Evolutionary conservation across 2,888 invertebrate species (phyloP).

Genomic region (Helicoverpa assulta): DNA sequence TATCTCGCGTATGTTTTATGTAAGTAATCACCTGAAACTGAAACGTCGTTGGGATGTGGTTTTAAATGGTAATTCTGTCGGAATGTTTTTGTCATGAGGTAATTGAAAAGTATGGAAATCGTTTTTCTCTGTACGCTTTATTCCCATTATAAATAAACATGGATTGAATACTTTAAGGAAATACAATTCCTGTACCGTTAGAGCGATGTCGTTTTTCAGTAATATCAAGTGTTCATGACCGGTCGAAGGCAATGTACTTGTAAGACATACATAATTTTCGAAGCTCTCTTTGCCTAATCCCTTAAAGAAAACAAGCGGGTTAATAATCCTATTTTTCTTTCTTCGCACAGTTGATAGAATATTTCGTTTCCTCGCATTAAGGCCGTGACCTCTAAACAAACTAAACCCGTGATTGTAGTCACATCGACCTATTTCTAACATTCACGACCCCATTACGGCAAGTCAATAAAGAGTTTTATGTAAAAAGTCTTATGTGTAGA

Average conservation of each 20-base stretch:
- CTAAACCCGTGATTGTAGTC: conserved; percentile 34
- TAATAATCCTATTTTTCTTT: not conserved
- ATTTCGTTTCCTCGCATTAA: conserved; percentile 25
- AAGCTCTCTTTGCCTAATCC: not conserved
- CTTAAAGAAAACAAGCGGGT: not conserved
- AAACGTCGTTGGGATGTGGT: conserved; percentile 15
- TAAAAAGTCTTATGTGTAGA: conserved; percentile 20
- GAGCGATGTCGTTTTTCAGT: too few species aligned
- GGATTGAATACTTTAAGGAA: too few species aligned
- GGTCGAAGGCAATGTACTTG: too few species aligned
- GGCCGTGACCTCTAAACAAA: conserved; percentile 46
- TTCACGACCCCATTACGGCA: conserved; percentile 39
- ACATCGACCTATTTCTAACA: conserved; percentile 48
- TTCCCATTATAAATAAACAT: not conserved
- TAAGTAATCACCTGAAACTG: conserved; percentile 31
- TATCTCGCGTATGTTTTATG: conserved; percentile 29
- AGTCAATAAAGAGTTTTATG: conserved; percentile 42
- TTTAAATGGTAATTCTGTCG: conserved; percentile 18
- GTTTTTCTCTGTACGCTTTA: not conserved
- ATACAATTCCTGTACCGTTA: too few species aligned
- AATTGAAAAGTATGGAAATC: conserved; percentile 4
- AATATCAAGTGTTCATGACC: too few species aligned
- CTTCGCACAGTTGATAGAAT: not conserved
- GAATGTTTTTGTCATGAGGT: conserved; percentile 12
- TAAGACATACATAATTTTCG: too few species aligned